These are phyloP conservation scores for Crocuta crocuta DNA, from an alignment of 2,113 vertebrate genomes.

Conservation along the genomic window DNA sequence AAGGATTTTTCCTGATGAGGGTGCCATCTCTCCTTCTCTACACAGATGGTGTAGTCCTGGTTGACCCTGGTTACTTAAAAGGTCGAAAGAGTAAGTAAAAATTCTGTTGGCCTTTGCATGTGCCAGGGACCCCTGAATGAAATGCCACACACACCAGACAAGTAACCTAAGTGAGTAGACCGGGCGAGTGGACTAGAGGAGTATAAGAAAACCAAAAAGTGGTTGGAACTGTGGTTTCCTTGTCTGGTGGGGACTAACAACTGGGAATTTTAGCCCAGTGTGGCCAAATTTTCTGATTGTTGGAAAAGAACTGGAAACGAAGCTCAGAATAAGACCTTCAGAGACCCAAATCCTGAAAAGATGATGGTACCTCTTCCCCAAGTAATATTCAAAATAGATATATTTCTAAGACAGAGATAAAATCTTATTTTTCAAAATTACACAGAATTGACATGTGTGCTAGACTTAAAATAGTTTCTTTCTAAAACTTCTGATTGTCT, in stretches of 20 bases:
- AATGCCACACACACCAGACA: not conserved
- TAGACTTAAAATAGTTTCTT: constrained; percentile 51
- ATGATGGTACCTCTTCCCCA: not conserved
- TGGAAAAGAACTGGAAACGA: constrained; percentile 22
- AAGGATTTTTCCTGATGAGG: constrained; percentile 12
- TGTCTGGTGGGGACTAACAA: not conserved
- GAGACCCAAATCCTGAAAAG: not conserved
- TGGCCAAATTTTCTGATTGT: not conserved
- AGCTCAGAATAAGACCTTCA: not conserved
- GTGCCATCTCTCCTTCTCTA: not conserved
- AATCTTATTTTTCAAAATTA: constrained; percentile 44
- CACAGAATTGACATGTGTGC: not conserved
- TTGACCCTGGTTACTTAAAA: constrained; percentile 91
- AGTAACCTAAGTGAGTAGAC: not conserved
- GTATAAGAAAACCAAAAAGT: not conserved
- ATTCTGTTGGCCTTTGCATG: constrained; percentile 29
- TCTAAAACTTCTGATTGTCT: constrained; percentile 48
- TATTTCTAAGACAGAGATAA: constrained; percentile 53
- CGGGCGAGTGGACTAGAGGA: not conserved
- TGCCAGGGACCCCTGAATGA: not conserved
- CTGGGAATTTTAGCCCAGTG: not conserved
- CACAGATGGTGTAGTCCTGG: constrained; percentile 91
- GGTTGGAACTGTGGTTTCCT: not conserved
- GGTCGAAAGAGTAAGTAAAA: constrained; percentile 91
- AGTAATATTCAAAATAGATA: constrained; percentile 21